Evolutionary conservation across 2,797 vertebrate species (phyloP).

Genomic region (Lagocephalus sceleratus): DNA sequence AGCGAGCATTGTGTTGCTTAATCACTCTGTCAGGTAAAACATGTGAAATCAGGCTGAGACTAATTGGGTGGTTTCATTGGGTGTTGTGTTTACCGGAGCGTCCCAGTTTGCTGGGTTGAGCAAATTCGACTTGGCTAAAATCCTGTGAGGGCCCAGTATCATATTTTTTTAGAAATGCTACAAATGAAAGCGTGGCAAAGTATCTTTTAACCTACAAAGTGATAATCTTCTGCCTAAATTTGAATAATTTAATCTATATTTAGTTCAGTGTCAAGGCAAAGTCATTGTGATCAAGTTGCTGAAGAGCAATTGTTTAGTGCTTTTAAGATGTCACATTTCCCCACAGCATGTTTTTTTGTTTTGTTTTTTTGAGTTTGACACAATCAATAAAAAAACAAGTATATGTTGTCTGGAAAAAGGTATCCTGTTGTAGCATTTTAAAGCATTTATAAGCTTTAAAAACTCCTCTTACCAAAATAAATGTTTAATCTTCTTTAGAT

Average conservation of each 20-base stretch:
- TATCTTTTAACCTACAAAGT: not conserved
- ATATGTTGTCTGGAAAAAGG: not conserved
- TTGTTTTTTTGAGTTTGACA: too few relatives aligned
- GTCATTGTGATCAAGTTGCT: too few relatives aligned
- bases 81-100: conserved; percentile 1
- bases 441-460: not conserved
- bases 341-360: too few relatives aligned
- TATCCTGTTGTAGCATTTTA: not conserved
- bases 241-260: not conserved
- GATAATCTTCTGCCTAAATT: not conserved
- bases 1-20: conserved; percentile 22
- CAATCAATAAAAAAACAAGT: too few relatives aligned
- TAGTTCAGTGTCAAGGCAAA: too few relatives aligned
- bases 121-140: not conserved
- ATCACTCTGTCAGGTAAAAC: conserved; percentile 6
- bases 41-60: conserved; percentile 10
- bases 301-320: too few relatives aligned
- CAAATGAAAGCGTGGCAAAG: not conserved
- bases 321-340: too few relatives aligned
- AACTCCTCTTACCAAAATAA: conserved; percentile 3
- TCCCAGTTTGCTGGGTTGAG: not conserved
- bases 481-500: conserved; percentile 16
- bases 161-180: too few relatives aligned
- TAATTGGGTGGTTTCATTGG: not conserved
- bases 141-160: not conserved